Evolutionary conservation across 1,140 invertebrate species (phyloP).

Genomic region (Mactra quadrangularis): DNA sequence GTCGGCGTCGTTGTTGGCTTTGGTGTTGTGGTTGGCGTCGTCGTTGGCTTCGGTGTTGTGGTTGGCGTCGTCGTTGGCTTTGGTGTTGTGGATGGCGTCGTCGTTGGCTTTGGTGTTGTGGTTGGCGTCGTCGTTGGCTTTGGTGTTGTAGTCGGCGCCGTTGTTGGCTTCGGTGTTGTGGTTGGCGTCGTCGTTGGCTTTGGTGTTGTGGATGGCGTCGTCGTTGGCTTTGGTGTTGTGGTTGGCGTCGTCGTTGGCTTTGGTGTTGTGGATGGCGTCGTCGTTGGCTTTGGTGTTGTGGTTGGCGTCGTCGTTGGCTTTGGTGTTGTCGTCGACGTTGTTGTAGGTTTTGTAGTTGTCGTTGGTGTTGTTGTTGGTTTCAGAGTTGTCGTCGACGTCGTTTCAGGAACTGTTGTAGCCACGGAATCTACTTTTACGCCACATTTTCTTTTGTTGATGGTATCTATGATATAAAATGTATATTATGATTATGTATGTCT

Average conservation of each 20-base stretch:
- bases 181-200: background rate
- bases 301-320: background rate
- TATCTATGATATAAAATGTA: too few species aligned
- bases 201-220: background rate
- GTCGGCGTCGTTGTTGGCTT: too few species aligned
- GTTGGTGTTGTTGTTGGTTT: background rate
- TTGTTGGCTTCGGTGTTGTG: background rate
- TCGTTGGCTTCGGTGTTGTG: too few species aligned
- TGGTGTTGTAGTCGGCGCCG: background rate
- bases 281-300: background rate
- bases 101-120: too few species aligned
- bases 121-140: too few species aligned
- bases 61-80: too few species aligned
- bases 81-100: too few species aligned
- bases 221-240: background rate
- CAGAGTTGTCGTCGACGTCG: background rate
- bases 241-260: background rate
- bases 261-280: background rate
- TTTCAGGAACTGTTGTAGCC: background rate
- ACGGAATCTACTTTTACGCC: too few species aligned
- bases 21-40: too few species aligned
- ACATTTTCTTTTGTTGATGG: too few species aligned
- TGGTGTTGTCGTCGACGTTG: background rate
- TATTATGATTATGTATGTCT: too few species aligned
- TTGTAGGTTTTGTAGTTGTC: background rate